Percentiles rank a stretch among this genome's conserved stretches.
Conservation (phyloP, 2,113 vertebrate species). For the Cochlearius cochlearius region DNA sequence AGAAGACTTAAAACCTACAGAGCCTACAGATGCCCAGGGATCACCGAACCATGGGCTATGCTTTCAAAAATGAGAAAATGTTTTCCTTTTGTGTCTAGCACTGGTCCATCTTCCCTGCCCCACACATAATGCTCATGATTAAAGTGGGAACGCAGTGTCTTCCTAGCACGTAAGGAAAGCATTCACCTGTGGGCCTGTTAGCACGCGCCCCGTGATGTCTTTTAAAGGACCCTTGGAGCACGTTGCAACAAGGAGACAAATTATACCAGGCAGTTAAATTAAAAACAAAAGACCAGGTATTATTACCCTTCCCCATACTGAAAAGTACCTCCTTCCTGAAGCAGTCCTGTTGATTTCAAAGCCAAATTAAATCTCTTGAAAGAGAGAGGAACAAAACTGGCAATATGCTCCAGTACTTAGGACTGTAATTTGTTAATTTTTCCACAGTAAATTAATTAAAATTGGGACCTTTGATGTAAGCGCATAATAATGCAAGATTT, state of each 20-base stretch:
- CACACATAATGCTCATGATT: rapidly evolving
- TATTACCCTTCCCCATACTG: neutral
- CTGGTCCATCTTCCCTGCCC: neutral
- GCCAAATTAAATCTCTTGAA: neutral
- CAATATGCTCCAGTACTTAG: neutral
- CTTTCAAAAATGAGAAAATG: neutral
- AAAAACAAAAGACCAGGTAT: neutral
- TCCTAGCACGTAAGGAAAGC: neutral
- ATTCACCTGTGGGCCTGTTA: neutral
- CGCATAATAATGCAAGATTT: neutral
- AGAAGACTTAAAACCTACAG: neutral
- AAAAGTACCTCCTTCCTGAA: neutral
- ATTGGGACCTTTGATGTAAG: neutral
- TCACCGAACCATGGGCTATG: neutral
- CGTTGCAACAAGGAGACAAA: neutral
- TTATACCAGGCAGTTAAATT: neutral
- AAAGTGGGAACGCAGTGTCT: neutral
- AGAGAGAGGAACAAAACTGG: neutral
- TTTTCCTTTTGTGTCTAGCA: neutral
- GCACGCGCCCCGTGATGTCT: rapidly evolving
- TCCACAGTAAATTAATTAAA: neutral
- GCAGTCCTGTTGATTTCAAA: neutral
- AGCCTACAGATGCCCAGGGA: neutral
- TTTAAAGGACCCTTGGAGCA: neutral
- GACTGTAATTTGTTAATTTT: neutral